phyloP scores from a whole-genome alignment of 2,888 invertebrate genomes.

The Antheraea assamensis region DNA sequence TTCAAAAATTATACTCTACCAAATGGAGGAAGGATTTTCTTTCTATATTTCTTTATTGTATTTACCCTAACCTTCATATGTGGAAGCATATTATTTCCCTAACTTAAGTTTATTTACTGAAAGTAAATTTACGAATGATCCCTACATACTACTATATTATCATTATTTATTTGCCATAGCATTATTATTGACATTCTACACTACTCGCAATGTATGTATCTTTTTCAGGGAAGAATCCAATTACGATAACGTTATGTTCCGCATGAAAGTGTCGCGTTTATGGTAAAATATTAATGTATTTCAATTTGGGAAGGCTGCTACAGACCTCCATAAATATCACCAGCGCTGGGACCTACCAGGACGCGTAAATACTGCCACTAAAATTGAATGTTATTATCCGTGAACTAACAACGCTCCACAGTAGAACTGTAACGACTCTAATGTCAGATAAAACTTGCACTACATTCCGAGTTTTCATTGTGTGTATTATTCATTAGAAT shows the following conservation, averaged over 20 bases:
- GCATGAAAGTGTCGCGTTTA: conserved; percentile 81
- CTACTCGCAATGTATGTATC: conserved; percentile 47
- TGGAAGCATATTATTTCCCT: background rate
- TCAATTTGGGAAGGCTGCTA: conserved; percentile 78
- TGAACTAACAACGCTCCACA: conserved; percentile 55
- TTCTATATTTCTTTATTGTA: background rate
- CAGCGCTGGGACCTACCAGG: conserved; percentile 63
- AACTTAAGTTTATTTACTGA: background rate
- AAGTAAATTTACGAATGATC: background rate
- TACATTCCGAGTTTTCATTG: conserved; percentile 25
- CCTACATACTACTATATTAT: conserved; percentile 1
- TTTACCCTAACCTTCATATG: background rate
- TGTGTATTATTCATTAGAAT: background rate
- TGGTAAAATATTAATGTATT: conserved; percentile 83
- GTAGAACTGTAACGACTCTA: conserved; percentile 45
- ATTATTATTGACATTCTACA: conserved; percentile 40
- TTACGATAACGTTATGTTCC: conserved; percentile 80
- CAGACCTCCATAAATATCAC: conserved; percentile 80
- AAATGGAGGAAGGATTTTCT: no score
- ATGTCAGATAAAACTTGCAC: conserved; percentile 43
- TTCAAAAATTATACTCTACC: no score
- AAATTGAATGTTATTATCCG: conserved; percentile 78
- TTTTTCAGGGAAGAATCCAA: conserved; percentile 77
- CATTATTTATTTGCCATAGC: conserved; percentile 19
- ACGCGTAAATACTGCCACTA: conserved; percentile 77